Evolutionary conservation across 2,797 vertebrate species (phyloP), one percentile per base, ranked within the genome.

Genomic region (Anisognathus igniventris): DNA sequence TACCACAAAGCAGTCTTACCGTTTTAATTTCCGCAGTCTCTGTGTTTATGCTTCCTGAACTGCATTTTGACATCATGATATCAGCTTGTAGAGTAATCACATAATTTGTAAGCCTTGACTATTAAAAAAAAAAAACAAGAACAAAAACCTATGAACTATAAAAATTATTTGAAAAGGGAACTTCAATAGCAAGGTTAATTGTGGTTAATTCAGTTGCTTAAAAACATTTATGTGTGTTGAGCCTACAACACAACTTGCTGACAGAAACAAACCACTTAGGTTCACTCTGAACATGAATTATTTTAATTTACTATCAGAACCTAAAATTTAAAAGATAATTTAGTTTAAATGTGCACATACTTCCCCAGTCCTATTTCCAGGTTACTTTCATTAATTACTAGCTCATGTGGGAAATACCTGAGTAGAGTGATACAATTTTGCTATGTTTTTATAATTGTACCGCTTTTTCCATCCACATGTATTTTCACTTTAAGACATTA

Each of bases 61-160:
- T 97, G 98, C 98, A 98, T 98, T 98, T 98, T 98, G 98, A 98
- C 98, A 98, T 98, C 98, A 98, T 99, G 97, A 97, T 98, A 98
- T 96, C 95, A 91, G 95, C 86, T 95, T 93, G 97, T 86, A 95
- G 97, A 98, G 90, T 97, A 98, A 97, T 97, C 97, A 98, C 97
- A 98, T 97, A 91, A 96, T 94, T 96, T 96, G 88, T 95, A 96
- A 95, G 91, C 93, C 97, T 97, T 87, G 61, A 95, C 88, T 97
- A 95, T 98, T 95, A 51, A 51, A 51, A 95, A 47, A 95, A 47
- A 95, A 95, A 73, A 96, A 68, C 68, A 88, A 96, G 81, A 95
- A 39, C 79, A 87, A 71, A 77, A 78, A 45, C 23, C 30, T 48
- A 47, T 89, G 51, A 93, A 70, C 35, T 58, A 71, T 73, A 89